These are phyloP conservation scores for Eustalomyia histrio DNA, from an alignment of 2,888 invertebrate genomes.

Conservation along the genomic window DNA sequence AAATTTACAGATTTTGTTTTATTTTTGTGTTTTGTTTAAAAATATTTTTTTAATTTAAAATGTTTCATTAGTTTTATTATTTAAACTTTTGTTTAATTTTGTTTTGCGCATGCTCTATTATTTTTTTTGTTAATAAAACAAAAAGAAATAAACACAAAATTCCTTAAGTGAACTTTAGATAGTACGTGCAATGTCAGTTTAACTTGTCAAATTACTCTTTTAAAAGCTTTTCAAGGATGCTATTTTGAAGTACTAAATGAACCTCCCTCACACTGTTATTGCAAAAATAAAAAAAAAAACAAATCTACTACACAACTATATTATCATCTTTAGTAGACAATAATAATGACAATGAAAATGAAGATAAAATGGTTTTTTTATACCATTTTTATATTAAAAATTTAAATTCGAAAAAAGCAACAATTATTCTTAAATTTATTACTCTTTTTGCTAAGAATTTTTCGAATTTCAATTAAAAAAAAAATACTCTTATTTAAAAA, in stretches of 20 bases:
- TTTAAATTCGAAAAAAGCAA: slow-evolving; percentile 45
- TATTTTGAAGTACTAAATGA: slow-evolving; percentile 3
- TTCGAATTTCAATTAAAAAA: not conserved
- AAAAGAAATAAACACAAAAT: not conserved
- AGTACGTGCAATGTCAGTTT: slow-evolving; percentile 41
- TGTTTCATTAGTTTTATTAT: not conserved
- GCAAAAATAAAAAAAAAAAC: too few species aligned
- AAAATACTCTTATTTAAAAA: too few species aligned
- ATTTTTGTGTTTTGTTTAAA: too few species aligned
- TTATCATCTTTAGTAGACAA: slow-evolving; percentile 43
- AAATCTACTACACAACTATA: not conserved
- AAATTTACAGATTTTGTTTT: too few species aligned
- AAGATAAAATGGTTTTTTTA: not conserved
- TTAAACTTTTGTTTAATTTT: not conserved
- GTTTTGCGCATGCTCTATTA: slow-evolving; percentile 13
- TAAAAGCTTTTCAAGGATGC: slow-evolving; percentile 59
- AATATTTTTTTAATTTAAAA: too few species aligned
- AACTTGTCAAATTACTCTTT: slow-evolving; percentile 42
- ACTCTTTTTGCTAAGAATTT: not conserved
- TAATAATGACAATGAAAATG: slow-evolving; percentile 48
- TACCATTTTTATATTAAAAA: not conserved
- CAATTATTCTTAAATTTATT: slow-evolving; percentile 29
- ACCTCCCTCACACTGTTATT: not conserved
- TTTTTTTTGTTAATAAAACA: not conserved
- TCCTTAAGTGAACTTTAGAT: slow-evolving; percentile 2